Conservation (phyloP, 1,140 invertebrate species). For the Drosophila simulans region DNA sequence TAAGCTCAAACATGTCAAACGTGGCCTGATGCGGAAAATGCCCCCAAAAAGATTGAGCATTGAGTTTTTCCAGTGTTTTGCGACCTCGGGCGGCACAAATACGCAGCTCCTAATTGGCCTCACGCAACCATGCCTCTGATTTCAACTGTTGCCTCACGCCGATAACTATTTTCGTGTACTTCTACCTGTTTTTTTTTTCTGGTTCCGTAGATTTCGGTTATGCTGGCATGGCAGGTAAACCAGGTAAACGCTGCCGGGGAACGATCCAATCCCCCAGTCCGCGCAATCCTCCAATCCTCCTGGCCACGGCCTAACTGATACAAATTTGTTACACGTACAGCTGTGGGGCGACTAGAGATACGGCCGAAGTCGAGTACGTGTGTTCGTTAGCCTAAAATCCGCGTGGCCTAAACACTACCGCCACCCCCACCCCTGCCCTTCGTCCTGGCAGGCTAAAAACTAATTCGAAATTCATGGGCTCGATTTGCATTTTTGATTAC, state of each 20-base stretch:
- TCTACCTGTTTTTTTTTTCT: constrained; percentile 4
- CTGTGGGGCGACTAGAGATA: constrained; percentile 20
- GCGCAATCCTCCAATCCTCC: constrained; percentile 14
- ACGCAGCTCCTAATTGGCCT: constrained; percentile 3
- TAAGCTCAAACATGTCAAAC: too few relatives aligned
- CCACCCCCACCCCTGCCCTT: constrained; percentile 4
- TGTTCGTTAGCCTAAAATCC: constrained; percentile 80
- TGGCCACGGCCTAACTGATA: constrained; percentile 68
- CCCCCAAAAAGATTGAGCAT: too few relatives aligned
- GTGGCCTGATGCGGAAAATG: too few relatives aligned
- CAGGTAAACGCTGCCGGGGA: constrained; percentile 63
- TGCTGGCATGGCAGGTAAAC: constrained; percentile 43
- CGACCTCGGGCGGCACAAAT: background rate
- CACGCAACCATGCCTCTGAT: constrained; percentile 30
- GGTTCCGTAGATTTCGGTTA: constrained; percentile 21
- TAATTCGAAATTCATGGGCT: constrained; percentile 83
- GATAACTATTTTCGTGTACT: constrained; percentile 53
- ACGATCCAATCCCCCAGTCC: background rate
- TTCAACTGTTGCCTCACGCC: constrained; percentile 23
- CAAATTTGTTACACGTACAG: constrained; percentile 77
- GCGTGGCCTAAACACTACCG: constrained; percentile 57
- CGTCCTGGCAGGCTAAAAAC: constrained; percentile 68
- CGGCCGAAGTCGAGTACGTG: constrained; percentile 54
- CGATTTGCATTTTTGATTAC: constrained; percentile 83
- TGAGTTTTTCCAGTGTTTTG: background rate